A percentile compares a stretch with the other conserved stretches of the same genome.
Conservation (phyloP, 2,113 vertebrate genomes). For the Budorcas taxicolor region DNA sequence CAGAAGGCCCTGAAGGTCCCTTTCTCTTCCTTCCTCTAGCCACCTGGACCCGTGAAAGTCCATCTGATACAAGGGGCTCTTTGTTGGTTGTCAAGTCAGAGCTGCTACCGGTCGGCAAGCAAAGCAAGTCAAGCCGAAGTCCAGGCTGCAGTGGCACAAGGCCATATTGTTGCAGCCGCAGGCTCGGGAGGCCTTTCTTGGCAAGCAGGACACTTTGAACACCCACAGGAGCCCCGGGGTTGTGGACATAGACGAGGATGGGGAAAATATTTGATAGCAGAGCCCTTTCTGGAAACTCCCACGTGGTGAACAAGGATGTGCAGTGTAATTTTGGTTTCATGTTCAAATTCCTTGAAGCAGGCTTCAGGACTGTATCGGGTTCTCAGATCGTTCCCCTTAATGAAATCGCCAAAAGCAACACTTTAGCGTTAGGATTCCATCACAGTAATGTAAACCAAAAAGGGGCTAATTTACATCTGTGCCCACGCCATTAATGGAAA, state of each 20-base stretch:
- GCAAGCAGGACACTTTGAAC: slow-evolving; percentile 28
- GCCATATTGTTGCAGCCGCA: slow-evolving; percentile 34
- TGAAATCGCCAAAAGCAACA: slow-evolving; percentile 71
- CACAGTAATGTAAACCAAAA: slow-evolving; percentile 69
- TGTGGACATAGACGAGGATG: slow-evolving; percentile 42
- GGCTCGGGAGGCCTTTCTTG: slow-evolving; percentile 46
- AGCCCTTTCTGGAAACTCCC: slow-evolving; percentile 51
- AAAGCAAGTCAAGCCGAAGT: slow-evolving; percentile 17
- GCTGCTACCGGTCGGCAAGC: neutral
- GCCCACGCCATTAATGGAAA: slow-evolving; percentile 77
- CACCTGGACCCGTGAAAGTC: slow-evolving; percentile 44
- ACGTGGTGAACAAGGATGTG: slow-evolving; percentile 45
- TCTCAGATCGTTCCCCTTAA: slow-evolving; percentile 73
- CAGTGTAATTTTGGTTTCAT: slow-evolving; percentile 62
- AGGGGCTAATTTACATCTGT: slow-evolving; percentile 76
- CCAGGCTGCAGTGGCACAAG: neutral
- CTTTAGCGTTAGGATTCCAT: slow-evolving; percentile 55
- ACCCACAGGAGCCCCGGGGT: slow-evolving; percentile 33
- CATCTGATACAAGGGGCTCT: slow-evolving; percentile 29
- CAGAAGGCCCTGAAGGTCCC: slow-evolving; percentile 45
- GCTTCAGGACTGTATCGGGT: slow-evolving; percentile 51
- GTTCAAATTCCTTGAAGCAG: slow-evolving; percentile 72
- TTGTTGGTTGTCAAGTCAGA: slow-evolving; percentile 53
- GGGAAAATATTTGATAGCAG: slow-evolving; percentile 63
- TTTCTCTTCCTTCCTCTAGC: slow-evolving; percentile 35